phyloP scores from a whole-genome alignment of 2,888 invertebrate species.

The Drosophila mulleri region DNA sequence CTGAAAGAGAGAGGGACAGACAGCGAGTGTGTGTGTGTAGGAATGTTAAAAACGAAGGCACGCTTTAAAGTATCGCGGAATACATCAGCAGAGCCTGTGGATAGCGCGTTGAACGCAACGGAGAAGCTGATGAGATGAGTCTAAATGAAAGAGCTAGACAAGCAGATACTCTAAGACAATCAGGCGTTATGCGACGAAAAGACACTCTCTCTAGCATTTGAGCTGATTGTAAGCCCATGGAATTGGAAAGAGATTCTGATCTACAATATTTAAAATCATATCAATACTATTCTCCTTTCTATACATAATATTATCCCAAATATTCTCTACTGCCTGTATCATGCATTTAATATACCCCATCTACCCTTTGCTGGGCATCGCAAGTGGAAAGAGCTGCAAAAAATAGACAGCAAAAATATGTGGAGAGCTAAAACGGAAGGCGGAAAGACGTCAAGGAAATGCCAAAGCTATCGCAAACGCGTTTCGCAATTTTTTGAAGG shows the following conservation, averaged over 20 bases:
- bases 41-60: conserved; percentile 3
- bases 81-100: neutral
- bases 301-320: too few species aligned
- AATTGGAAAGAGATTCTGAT: neutral
- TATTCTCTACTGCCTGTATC: neutral
- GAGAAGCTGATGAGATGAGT: neutral
- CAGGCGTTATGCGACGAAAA: neutral
- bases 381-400: neutral
- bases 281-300: neutral
- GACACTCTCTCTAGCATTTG: neutral
- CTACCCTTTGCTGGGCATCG: neutral
- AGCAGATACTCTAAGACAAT: neutral
- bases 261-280: neutral
- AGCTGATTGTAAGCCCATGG: too few species aligned
- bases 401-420: conserved; percentile 43
- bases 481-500: conserved; percentile 79
- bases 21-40: neutral
- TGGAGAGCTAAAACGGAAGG: conserved; percentile 47
- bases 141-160: neutral
- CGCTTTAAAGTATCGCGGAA: conserved; percentile 48
- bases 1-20: neutral
- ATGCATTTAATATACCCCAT: neutral
- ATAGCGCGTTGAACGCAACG: conserved; percentile 6
- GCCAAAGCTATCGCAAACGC: conserved; percentile 80
- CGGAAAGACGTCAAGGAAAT: conserved; percentile 78